Conservation (phyloP, 2,888 invertebrate species). For the Spodoptera exigua region DNA sequence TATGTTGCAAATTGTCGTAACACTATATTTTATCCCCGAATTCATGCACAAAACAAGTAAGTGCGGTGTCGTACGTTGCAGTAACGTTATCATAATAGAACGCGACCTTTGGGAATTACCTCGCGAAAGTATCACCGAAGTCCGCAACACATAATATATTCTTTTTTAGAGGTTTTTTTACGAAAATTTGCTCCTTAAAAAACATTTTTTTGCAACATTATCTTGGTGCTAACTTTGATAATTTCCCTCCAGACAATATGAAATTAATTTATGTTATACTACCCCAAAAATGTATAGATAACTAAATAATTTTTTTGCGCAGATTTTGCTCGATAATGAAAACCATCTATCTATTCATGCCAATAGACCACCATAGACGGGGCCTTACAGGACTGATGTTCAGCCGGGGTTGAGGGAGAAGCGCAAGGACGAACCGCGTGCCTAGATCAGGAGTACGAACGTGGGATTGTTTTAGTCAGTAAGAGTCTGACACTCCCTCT, state of each 20-base stretch:
- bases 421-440: too few relatives aligned
- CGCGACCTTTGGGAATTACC: conserved; percentile 26
- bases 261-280: too few relatives aligned
- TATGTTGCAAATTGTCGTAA: conserved; percentile 7
- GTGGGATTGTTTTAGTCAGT: too few relatives aligned
- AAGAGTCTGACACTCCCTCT: too few relatives aligned
- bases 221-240: conserved; percentile 6
- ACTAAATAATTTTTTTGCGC: too few relatives aligned
- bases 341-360: too few relatives aligned
- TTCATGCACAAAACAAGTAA: conserved; percentile 26
- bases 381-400: too few relatives aligned
- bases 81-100: conserved; percentile 37
- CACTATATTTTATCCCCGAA: conserved; percentile 18
- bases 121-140: conserved; percentile 18
- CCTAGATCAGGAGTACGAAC: too few relatives aligned
- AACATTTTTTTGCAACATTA: conserved; percentile 14
- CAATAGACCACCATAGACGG: too few relatives aligned
- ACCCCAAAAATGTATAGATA: too few relatives aligned
- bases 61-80: conserved; percentile 15
- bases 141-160: conserved; percentile 8
- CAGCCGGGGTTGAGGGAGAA: too few relatives aligned
- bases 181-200: not conserved
- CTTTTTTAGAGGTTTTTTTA: conserved; percentile 1
- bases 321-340: too few relatives aligned
- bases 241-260: not conserved